Base-by-base conservation (phyloP, 2,797 vertebrate genomes). In the Pterois miles region DNA sequence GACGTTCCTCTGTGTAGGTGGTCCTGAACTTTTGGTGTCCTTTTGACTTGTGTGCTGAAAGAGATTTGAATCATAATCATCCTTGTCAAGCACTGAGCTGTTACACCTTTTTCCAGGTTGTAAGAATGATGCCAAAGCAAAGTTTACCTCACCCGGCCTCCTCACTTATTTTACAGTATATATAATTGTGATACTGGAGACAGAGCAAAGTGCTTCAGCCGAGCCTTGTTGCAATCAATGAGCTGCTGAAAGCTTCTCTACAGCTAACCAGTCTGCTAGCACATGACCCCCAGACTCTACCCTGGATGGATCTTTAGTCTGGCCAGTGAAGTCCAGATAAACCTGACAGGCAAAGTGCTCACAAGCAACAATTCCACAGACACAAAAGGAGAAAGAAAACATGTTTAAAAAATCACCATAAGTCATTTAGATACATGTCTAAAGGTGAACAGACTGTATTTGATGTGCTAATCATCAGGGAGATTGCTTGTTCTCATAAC, bases 241-340 rank as follows among this genome's bases (percentile, higher is more conserved):
- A 84, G 65, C 67, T 75, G 66, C 86, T 92, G 89, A 91, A 87
- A 92, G 82, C 87, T 81, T 82, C 82, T 87, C 78, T 82, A 82
- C 62, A 43, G 70, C 66, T 77, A 83, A 84, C 84, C 78, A 70
- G 68, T 78, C 58, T 87, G 83, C 79, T 60, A 81, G 74, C 72
- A 82, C 76, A 83, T 52, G 83, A 91, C 76, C 69, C 23, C 57
- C 33, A 46, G 46, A n/a, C 46, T 20, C 40, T 69, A 34, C 43
- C 67, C 38, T 38, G 64, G 62, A 50, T 56, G 50, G 60, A 67
- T 70, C 34, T 75, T 52, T 29, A 53, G 40, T 62, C 38, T 70
- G 65, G 31, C 33, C 56, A 20, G 4, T 71, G 23, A 38, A 54
- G 65, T 66, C 56, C 78, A 71, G 53, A 65, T 46, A 60, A 63